Evolutionary conservation across 2,797 vertebrate genomes (phyloP), one percentile per base, ranked within the genome.

Genomic region (Alcedo quadribrachys): DNA sequence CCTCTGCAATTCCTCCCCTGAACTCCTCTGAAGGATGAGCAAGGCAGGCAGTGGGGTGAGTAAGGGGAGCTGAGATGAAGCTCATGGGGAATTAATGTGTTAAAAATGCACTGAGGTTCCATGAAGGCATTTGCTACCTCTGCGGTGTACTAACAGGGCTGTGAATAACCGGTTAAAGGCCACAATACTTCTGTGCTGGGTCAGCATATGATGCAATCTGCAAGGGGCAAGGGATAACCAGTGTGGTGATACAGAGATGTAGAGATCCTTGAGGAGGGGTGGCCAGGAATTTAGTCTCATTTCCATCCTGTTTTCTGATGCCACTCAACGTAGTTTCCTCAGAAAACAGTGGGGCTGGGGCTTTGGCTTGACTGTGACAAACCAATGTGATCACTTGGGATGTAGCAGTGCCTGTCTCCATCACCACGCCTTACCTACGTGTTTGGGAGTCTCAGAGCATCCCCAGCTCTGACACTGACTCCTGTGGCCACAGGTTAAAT

Each of bases 301-400:
- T 85, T 78, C 16, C 15, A 11, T 21, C 33, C 30, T 0, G 0
- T 80, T 75, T 91, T 68, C 55, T 53, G 69, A 22, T 37, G 22
- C 12, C 21, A 10, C 24, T 37, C 21, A 78, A 70, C 1, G 1
- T 55, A 13, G 8, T 48, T 79, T 80, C 19, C 20, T 6, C n/a
- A 35, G 40, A 28, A 37, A 12, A 37, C 37, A 37, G 37, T 12
- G 13, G 43, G 85, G 21, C 33, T 22, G 28, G 15, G 22, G 11
- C 21, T 53, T 75, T 75, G 24, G 28, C 19, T 70, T 0, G 1
- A 15, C 19, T 25, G 28, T 68, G 69, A 43, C 8, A 46, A 88
- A 45, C 21, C 12, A 7, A 0, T 12, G 24, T 53, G 9, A 21
- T 73, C 0, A 0, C 8, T 11, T 0, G 0, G 33, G 30, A 11